Conservation (phyloP, 2,888 invertebrate species). For the Xylophagus ater region DNA sequence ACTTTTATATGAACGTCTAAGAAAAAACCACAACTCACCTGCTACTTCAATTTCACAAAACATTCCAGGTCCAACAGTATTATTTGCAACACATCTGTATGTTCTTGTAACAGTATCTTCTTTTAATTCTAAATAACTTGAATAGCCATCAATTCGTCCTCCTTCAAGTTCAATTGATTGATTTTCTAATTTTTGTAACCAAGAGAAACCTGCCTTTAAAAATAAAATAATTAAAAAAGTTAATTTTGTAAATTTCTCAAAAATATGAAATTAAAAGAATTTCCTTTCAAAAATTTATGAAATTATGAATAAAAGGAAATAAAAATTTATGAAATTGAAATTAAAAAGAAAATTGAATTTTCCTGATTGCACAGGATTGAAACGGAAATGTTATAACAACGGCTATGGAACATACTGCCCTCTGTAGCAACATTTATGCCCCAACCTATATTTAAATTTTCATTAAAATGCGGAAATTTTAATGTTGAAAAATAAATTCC, state of each 20-base stretch:
- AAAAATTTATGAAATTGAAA: too few relatives aligned
- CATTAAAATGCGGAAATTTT: too few relatives aligned
- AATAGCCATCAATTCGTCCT: constrained; percentile 26
- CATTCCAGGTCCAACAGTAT: constrained; percentile 59
- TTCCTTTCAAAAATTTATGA: too few relatives aligned
- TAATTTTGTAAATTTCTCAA: too few relatives aligned
- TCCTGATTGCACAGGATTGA: neutral
- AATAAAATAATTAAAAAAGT: constrained; percentile 16
- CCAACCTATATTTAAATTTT: too few relatives aligned
- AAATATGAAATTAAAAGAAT: constrained; percentile 8
- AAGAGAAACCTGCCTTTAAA: constrained; percentile 56
- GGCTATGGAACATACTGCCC: too few relatives aligned
- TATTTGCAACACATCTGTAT: constrained; percentile 76
- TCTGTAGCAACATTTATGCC: too few relatives aligned
- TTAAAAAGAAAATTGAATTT: neutral
- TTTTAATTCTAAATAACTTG: constrained; percentile 51
- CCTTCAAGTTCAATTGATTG: constrained; percentile 52
- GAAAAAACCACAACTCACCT: constrained; percentile 40
- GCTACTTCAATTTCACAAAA: constrained; percentile 57
- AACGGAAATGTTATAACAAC: too few relatives aligned
- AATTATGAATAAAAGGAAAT: too few relatives aligned
- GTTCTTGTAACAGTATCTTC: constrained; percentile 56
- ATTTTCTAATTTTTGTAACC: constrained; percentile 77
- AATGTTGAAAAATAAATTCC: too few relatives aligned
- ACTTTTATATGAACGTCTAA: too few relatives aligned